phyloP scores from a whole-genome alignment of 2,888 invertebrate species.

The Eudemis profundana region DNA sequence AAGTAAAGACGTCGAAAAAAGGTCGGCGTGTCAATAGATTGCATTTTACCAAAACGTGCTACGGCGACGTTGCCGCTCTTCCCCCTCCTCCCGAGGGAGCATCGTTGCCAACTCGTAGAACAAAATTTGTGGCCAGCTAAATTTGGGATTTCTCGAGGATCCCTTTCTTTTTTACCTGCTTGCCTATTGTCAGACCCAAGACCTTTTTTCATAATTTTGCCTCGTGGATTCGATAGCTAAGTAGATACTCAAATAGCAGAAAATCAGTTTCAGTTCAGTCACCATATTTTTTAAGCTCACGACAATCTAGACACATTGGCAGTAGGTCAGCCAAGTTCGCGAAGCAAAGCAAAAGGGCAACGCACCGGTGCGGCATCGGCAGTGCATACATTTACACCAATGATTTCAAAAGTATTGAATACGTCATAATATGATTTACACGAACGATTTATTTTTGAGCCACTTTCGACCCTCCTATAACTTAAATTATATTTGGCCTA shows the following conservation, averaged over 20 bases:
- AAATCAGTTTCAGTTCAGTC: background rate
- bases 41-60: conserved; percentile 37
- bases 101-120: conserved; percentile 71
- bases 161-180: conserved; percentile 70
- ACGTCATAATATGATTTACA: too few relatives aligned
- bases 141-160: conserved; percentile 55
- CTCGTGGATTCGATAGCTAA: background rate
- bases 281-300: too few relatives aligned
- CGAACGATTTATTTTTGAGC: too few relatives aligned
- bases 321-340: too few relatives aligned
- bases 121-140: conserved; percentile 59
- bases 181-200: conserved; percentile 55
- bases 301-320: too few relatives aligned
- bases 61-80: conserved; percentile 65
- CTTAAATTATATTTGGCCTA: too few relatives aligned
- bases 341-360: too few relatives aligned
- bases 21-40: conserved; percentile 27
- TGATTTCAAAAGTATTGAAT: too few relatives aligned
- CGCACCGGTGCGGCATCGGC: too few relatives aligned
- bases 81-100: conserved; percentile 58
- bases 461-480: too few relatives aligned
- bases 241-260: conserved; percentile 1
- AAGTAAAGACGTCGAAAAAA: background rate
- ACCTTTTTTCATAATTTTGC: conserved; percentile 17
- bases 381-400: too few relatives aligned